Evolutionary conservation across 2,888 invertebrate genomes (phyloP), one percentile per base, ranked within the genome.

Genomic region (Drosophila seclusa): DNA sequence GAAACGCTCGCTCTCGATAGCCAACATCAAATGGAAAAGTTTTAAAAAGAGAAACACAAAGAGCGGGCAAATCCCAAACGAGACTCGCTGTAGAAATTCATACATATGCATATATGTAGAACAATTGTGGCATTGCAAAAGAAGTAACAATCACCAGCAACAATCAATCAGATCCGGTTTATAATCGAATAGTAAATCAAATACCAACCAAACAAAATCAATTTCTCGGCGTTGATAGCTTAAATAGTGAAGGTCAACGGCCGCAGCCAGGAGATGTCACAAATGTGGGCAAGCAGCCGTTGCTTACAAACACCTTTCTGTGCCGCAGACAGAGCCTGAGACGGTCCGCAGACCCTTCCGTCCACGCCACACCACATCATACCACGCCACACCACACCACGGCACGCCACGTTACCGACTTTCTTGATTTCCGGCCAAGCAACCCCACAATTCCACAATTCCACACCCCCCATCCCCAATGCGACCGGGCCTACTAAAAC

Each of bases 171-270:
- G 64, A 16, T 42, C 42, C 34, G n/a, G 64, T 63, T 40, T 5
- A 29, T 11, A 36, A 67, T 48, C 54, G 32, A 48, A 64, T 48
- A 60, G 10, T n/a, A 52, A 68, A 61, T 29, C 38, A 36, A 18
- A 36, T 6, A 27, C 6, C 4, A 27, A 11, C 36, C 7, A 53
- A 52, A 34, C 40, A 42, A 55, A 21, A 54, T 45, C 27, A 53
- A 27, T 34, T 57, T 32, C 11, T 18, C 64, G 63, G 29, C 49
- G 62, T 54, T 65, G 65, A 73, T 69, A 65, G 73, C 68, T 62
- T 72, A 65, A 80, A 73, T 63, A 81, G 71, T 68, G 78, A 83
- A 81, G 83, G 83, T 81, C 81, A 81, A 77, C 83, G 81, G 27
- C 38, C 54, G 65, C 68, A 70, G 64, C 36, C 60, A 24, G 63